Conservation (phyloP, 2,113 vertebrate species). For the Casuarius casuarius region DNA sequence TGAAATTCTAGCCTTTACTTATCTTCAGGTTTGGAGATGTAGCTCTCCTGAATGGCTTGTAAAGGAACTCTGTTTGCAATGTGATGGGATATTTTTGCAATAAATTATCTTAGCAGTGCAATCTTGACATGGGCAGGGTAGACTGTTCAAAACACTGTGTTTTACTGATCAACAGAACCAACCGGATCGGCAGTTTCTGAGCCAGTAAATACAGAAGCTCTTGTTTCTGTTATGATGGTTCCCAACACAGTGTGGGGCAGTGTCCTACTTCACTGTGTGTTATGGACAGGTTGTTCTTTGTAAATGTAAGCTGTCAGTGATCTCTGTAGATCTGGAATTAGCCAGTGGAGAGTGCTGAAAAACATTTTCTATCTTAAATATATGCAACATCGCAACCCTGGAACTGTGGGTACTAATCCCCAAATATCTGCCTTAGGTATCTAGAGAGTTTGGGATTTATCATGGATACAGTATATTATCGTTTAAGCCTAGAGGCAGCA, state of each 20-base stretch:
- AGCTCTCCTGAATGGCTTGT: not conserved
- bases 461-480: not conserved
- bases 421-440: not conserved
- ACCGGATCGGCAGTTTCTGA: not conserved
- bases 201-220: not conserved
- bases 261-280: not conserved
- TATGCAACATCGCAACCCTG: not conserved
- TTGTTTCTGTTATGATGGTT: not conserved
- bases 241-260: not conserved
- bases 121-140: not conserved
- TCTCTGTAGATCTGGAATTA: not conserved
- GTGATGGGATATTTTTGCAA: not conserved
- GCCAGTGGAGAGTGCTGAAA: not conserved
- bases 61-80: not conserved
- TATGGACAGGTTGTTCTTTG: not conserved
- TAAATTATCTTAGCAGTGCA: not conserved
- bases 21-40: not conserved
- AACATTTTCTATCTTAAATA: not conserved
- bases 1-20: not conserved
- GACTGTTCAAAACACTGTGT: not conserved
- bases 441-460: not conserved
- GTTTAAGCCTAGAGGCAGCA: not conserved
- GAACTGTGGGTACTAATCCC: not conserved
- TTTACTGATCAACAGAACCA: not conserved
- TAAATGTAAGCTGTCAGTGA: not conserved